Percentiles rank a stretch among this genome's conserved stretches.
Conservation (phyloP, 1,140 invertebrate genomes). For the Apis dorsata region DNA sequence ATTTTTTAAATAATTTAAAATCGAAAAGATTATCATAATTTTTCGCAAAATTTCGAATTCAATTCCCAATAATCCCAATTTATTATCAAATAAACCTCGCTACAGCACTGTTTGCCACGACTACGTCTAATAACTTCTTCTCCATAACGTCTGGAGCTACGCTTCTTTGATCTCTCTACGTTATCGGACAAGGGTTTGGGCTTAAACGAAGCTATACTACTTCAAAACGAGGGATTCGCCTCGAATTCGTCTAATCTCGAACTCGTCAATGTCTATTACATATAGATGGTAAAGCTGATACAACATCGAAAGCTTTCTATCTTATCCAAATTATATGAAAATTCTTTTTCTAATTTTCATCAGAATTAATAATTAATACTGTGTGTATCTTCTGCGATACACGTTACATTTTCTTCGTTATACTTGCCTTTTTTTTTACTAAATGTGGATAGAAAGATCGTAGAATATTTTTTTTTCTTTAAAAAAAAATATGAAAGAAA, state of each 20-base stretch:
- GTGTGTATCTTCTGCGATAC: slow-evolving; percentile 8
- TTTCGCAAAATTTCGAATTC: neutral
- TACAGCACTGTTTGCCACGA: slow-evolving; percentile 48
- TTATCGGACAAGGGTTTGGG: slow-evolving; percentile 1
- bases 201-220: slow-evolving; percentile 28
- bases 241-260: slow-evolving; percentile 3
- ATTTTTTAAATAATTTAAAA: too few relatives aligned
- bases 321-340: slow-evolving; percentile 16
- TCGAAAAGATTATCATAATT: too few relatives aligned
- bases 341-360: neutral
- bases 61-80: neutral
- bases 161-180: slow-evolving; percentile 42
- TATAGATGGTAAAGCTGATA: slow-evolving; percentile 49
- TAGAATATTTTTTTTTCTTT: too few relatives aligned
- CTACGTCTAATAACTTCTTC: slow-evolving; percentile 26
- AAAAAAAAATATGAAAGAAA: too few relatives aligned
- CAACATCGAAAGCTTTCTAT: slow-evolving; percentile 59
- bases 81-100: slow-evolving; percentile 18
- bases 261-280: slow-evolving; percentile 32
- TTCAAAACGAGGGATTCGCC: neutral
- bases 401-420: slow-evolving; percentile 19
- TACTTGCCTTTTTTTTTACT: slow-evolving; percentile 49
- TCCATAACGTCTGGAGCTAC: slow-evolving; percentile 26
- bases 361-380: neutral
- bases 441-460: too few relatives aligned